A percentile compares a stretch with the other conserved stretches of the same genome.
Conservation (phyloP, 2,888 invertebrate species). For the Allophyes oxyacanthae region DNA sequence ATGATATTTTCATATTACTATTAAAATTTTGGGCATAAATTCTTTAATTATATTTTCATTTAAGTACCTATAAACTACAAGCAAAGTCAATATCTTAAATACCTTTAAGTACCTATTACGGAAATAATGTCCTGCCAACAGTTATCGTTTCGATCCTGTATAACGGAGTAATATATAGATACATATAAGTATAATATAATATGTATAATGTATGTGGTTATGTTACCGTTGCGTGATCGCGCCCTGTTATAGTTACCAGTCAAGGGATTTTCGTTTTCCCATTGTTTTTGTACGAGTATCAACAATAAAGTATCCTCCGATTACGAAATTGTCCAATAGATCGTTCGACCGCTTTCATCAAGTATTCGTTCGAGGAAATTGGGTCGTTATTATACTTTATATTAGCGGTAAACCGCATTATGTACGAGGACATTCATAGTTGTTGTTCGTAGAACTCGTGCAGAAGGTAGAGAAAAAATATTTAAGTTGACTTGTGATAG, state of each 20-base stretch:
- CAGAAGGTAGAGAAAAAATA: no score
- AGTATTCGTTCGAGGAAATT: conserved; percentile 18
- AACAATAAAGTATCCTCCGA: conserved; percentile 25
- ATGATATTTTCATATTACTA: no score
- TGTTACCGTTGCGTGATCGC: conserved; percentile 32
- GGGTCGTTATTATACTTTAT: conserved; percentile 12
- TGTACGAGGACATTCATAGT: conserved; percentile 1
- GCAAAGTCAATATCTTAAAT: no score
- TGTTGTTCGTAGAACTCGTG: neutral
- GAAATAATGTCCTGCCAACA: no score
- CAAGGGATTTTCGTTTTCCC: conserved; percentile 19
- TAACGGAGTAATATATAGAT: no score
- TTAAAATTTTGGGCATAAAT: no score
- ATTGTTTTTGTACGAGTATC: conserved; percentile 34
- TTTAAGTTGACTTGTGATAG: no score
- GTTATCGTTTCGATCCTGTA: no score
- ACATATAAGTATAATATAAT: no score
- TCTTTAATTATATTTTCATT: no score
- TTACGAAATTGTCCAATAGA: conserved; percentile 37
- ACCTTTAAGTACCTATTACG: no score
- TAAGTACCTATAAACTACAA: no score
- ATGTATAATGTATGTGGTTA: neutral
- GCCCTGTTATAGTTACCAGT: conserved; percentile 16
- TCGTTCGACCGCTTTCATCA: conserved; percentile 23
- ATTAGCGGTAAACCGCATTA: neutral